These are phyloP conservation scores for Cheiracanthium punctorium DNA, from an alignment of 2,888 invertebrate genomes.

Conservation along the genomic window DNA sequence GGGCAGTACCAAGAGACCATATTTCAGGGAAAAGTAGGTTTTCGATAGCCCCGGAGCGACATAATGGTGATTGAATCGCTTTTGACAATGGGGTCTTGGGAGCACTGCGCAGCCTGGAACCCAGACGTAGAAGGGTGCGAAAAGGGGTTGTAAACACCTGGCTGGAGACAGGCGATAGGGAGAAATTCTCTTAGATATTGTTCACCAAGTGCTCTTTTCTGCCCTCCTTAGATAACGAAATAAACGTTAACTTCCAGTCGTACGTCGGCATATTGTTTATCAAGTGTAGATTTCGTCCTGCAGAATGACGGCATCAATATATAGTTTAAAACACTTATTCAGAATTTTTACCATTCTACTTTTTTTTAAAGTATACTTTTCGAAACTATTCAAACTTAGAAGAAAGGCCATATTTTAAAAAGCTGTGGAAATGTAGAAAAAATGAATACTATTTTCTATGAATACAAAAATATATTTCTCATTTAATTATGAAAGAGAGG, in stretches of 20 bases:
- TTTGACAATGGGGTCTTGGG: slow-evolving; percentile 29
- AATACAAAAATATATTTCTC: no score
- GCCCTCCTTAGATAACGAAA: neutral
- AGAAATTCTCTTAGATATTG: neutral
- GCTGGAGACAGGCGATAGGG: slow-evolving; percentile 1
- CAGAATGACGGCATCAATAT: no score
- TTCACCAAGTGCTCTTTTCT: neutral
- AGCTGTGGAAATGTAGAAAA: no score
- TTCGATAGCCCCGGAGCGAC: slow-evolving; percentile 45
- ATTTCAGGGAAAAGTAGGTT: slow-evolving; percentile 35
- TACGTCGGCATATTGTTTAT: no score
- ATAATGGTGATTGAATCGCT: slow-evolving; percentile 65
- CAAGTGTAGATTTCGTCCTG: no score
- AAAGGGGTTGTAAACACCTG: slow-evolving; percentile 48
- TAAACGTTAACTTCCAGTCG: neutral
- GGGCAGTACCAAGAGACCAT: slow-evolving; percentile 10
- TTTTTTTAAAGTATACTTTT: no score
- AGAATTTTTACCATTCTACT: no score
- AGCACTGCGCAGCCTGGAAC: neutral
- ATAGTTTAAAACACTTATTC: no score
- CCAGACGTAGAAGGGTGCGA: neutral
- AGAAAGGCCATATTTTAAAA: no score
- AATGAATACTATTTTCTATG: no score
- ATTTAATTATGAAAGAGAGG: no score
- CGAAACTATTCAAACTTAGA: no score